A percentile compares a stretch with the other conserved stretches of the same genome.
Evolutionary conservation across 1,140 invertebrate genomes (phyloP).

Genomic region (Telenomus remus): DNA sequence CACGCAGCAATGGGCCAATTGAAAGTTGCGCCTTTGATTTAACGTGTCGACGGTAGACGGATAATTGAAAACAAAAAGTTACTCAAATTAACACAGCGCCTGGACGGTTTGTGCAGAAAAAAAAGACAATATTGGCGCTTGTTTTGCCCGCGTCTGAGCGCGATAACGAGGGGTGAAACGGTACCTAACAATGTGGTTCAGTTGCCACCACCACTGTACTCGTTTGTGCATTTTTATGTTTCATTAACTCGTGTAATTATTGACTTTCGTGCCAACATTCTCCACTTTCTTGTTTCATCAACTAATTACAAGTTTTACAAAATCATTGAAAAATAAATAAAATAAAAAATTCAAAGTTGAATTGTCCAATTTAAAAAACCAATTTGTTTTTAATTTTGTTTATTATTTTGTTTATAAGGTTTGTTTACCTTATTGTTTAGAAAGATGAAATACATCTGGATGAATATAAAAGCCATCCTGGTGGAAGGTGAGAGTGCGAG

Average conservation of each 20-base stretch:
- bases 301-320: too few relatives aligned
- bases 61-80: too few relatives aligned
- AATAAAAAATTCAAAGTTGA: background rate
- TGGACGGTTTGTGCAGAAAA: too few relatives aligned
- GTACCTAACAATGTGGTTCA: slow-evolving; percentile 37
- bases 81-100: too few relatives aligned
- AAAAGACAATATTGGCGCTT: too few relatives aligned
- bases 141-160: too few relatives aligned
- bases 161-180: slow-evolving; percentile 41
- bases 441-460: slow-evolving; percentile 98
- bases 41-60: too few relatives aligned
- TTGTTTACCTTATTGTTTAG: slow-evolving; percentile 87
- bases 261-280: slow-evolving; percentile 23
- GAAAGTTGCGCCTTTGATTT: too few relatives aligned
- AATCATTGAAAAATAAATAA: too few relatives aligned
- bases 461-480: slow-evolving; percentile 94
- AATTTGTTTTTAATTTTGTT: background rate
- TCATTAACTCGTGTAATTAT: slow-evolving; percentile 64
- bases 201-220: slow-evolving; percentile 31
- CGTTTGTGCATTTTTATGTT: slow-evolving; percentile 71
- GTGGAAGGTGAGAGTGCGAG: slow-evolving; percentile 90
- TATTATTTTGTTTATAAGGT: background rate
- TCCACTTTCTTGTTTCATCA: too few relatives aligned
- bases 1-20: too few relatives aligned
- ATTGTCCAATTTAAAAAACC: too few relatives aligned